Conservation (phyloP, 2,797 vertebrate species). For the Lemur catta region DNA sequence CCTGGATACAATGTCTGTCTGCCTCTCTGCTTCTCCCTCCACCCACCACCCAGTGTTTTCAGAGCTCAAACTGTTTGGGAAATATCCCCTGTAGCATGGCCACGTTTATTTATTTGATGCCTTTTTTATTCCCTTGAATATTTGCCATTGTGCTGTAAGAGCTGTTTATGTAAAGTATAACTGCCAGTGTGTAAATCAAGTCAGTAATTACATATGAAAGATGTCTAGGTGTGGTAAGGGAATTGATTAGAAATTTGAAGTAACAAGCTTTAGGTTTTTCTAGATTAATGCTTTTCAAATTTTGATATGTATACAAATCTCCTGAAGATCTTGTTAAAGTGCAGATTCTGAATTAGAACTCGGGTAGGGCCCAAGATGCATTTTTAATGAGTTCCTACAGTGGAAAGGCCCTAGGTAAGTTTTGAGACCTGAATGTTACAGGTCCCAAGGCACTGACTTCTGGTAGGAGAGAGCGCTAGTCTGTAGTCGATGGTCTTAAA, state of each 20-base stretch:
- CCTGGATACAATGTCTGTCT: not conserved
- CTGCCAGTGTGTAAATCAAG: not conserved
- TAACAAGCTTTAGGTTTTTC: not conserved
- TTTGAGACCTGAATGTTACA: not conserved
- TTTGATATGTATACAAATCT: not conserved
- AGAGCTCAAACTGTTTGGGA: not conserved
- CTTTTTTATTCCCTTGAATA: not conserved
- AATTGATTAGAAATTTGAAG: not conserved
- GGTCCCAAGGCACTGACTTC: not conserved
- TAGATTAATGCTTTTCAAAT: conserved; percentile 1
- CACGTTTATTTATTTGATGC: not conserved
- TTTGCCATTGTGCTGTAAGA: not conserved
- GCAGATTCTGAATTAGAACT: not conserved
- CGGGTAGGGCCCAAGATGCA: not conserved
- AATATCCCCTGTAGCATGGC: not conserved
- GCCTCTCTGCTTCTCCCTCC: not conserved
- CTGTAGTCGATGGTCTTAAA: conserved; percentile 19
- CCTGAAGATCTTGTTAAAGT: not conserved
- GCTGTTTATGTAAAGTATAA: conserved; percentile 21
- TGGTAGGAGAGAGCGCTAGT: not conserved
- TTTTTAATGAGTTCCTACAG: conserved; percentile 22
- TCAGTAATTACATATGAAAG: not conserved
- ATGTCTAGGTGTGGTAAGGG: not conserved
- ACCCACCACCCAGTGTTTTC: not conserved
- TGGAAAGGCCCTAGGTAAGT: not conserved